Evolutionary conservation across 2,888 invertebrate genomes (phyloP).

Genomic region (Fissipunctia ypsillon): DNA sequence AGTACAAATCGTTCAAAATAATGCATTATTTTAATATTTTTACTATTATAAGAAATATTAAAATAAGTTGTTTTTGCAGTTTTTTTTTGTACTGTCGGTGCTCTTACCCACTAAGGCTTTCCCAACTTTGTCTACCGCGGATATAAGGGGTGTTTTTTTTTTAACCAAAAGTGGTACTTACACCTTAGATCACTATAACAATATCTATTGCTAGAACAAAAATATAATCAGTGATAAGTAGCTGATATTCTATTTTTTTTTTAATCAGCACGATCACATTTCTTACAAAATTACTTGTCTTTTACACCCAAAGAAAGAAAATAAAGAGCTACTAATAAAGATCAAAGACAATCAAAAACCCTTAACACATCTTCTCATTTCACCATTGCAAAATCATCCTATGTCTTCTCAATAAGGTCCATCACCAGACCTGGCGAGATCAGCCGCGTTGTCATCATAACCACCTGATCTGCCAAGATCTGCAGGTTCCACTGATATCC

Average conservation of each 20-base stretch:
- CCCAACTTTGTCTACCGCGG: fast-evolving
- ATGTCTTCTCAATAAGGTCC: constrained; percentile 78
- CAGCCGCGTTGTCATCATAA: constrained; percentile 82
- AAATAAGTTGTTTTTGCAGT: not conserved
- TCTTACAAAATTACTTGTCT: too few relatives aligned
- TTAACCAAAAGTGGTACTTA: not conserved
- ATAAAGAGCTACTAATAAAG: not conserved
- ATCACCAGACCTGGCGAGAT: constrained; percentile 75
- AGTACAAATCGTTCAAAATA: not conserved
- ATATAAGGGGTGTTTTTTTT: too few relatives aligned
- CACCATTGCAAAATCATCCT: constrained; percentile 17
- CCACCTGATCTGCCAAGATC: constrained; percentile 73
- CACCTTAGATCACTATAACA: not conserved
- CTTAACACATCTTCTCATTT: constrained; percentile 43
- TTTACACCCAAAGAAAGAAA: not conserved
- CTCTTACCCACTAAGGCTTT: not conserved
- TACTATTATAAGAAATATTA: not conserved
- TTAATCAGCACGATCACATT: not conserved
- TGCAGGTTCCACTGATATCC: constrained; percentile 89
- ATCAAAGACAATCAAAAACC: not conserved
- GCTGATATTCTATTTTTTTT: not conserved
- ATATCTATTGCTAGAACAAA: not conserved
- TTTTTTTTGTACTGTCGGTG: not conserved
- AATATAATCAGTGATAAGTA: not conserved
- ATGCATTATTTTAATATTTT: not conserved